These are phyloP conservation scores for Pluvianellus socialis DNA, from an alignment of 2,113 vertebrate species.

Conservation along the genomic window DNA sequence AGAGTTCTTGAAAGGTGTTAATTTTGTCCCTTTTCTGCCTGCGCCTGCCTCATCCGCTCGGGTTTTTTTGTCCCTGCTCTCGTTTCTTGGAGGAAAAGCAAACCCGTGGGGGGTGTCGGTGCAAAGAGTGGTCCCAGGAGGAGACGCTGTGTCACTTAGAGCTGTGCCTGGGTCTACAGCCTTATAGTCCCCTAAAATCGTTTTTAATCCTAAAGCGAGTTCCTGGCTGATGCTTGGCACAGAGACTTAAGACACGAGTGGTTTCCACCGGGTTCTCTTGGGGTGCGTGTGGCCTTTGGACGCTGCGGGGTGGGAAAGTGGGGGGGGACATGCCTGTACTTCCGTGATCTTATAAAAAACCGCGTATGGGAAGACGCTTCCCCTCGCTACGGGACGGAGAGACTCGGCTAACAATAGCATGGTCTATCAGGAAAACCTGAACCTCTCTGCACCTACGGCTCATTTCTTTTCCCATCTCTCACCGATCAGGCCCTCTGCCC, in stretches of 20 bases:
- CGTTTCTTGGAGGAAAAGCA: neutral
- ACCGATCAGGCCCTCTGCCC: neutral
- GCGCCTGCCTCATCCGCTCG: neutral
- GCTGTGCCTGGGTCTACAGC: neutral
- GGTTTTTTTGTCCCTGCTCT: neutral
- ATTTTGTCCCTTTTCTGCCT: neutral
- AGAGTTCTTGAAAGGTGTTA: neutral
- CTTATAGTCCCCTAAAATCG: neutral
- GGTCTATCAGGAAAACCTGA: neutral
- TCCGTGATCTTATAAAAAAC: neutral
- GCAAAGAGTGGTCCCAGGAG: neutral
- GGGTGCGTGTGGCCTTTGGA: neutral
- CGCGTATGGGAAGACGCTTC: rapidly evolving
- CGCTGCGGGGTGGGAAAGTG: neutral
- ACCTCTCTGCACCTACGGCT: neutral
- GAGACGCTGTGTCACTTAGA: neutral
- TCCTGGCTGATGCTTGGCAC: neutral
- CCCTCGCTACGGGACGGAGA: neutral
- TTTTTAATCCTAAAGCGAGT: neutral
- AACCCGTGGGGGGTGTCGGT: rapidly evolving
- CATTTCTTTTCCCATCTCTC: neutral
- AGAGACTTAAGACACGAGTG: neutral
- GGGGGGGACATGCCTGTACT: rapidly evolving
- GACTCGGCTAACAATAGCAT: rapidly evolving
- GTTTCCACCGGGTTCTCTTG: neutral